Base-by-base conservation (phyloP, 2,888 invertebrate genomes). In the Bellardia bayeri region DNA sequence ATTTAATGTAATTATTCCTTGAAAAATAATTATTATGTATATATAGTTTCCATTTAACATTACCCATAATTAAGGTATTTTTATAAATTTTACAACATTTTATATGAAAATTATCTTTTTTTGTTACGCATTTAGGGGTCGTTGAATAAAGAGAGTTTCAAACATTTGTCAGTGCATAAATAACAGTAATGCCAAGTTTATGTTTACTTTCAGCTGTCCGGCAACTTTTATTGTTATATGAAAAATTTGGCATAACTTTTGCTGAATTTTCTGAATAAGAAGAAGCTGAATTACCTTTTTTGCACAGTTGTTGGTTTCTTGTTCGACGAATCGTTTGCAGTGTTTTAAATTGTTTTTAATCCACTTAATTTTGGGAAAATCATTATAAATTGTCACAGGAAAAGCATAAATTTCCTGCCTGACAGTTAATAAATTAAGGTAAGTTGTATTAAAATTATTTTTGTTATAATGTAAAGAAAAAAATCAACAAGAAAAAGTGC, bases 281-380 rank as follows among this genome's bases (percentile, higher is more conserved):
- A 71, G n/a, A 33, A 37, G 80, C 75, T 81, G 63, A 76, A 85
- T 76, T 72, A 64, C 56, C 49, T 45, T 74, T 75, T 51, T 71
- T 49, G 85, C 82, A 86, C 82, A 82, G 86, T 85, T 85, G 76
- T 72, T 85, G 40, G 76, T 86, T 74, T 86, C 63, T 69, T 79
- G 45, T 64, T 78, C 76, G 68, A 51, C 75, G 49, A 81, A 72
- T 37, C 66, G 72, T 69, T 79, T 66, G 66, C 64, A 63, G 42
- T 82, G 61, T 54, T 84, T 69, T 54, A 69, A 61, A 74, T 85
- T 30, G n/a, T 82, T 56, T 23, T 42, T 7, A 42, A 58, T 56
- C 51, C 14, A 23, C 9, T 75, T n/a, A 61, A 66, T 45, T 58
- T 61, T n/a, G 54, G 49, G 30, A 30, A 72, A 49, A 40, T 40